Evolutionary conservation across 2,888 invertebrate genomes (phyloP), one percentile per base, ranked within the genome.

Genomic region (Caenorhabditis zanzibari): DNA sequence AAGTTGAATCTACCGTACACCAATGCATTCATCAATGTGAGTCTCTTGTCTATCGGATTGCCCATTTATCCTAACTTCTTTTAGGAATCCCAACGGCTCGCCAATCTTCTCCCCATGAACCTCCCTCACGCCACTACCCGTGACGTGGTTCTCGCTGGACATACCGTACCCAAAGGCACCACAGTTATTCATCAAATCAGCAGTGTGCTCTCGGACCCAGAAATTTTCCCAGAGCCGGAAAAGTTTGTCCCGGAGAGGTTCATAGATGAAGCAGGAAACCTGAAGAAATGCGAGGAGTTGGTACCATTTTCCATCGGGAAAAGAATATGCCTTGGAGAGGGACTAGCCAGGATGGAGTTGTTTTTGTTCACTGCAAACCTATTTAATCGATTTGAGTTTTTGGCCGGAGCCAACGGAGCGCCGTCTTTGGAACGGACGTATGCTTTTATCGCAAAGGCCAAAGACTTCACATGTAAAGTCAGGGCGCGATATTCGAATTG

Each of bases 241-340:
- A 44, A 49, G n/a, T 90, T 90, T 76, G 75, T 81, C 12, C 90
- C 90, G 2, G 85, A 86, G 7, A 58, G 90, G 14, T 90, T 91
- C 49, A 49, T 90, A 28, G 82, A 85, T 64, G 75, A 59, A 35
- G 68, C 85, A 32, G 90, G 89, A 14, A 84, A 87, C 24, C 38
- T 86, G 49, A 84, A 77, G 52, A 81, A 74, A 41, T 64, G 63
- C 16, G 69, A 76, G 12, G 59, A 76, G 35, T 32, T 83, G 1
- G 47, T 80, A 38, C 83, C 83, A 3, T 83, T 83, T 32, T 83
- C 83, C 0, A 28, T 74, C 14, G 83, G 83, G 32, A 83, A 83
- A 24, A 9, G 83, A 35, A 38, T 44, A 32, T 83, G 82, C 69
- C 63, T 68, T 0, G 82, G 82, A n/a, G 74, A 82, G 47, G 82